Percentiles rank a stretch among this genome's conserved stretches.
Conservation (phyloP, 2,888 invertebrate genomes). For the Chirona hameri region DNA sequence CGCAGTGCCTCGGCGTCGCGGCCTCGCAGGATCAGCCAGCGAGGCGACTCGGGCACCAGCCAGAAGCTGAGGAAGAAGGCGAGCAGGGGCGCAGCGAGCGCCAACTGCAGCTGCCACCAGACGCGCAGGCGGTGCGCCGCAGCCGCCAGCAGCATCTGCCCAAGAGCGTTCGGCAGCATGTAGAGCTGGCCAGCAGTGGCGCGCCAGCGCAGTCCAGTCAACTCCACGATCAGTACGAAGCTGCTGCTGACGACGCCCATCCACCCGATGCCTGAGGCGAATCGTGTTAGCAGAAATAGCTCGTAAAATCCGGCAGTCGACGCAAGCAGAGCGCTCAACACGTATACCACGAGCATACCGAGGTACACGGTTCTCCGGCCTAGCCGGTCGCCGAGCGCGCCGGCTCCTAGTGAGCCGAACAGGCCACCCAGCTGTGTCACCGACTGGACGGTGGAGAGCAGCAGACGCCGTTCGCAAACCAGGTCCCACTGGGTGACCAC, state of each 20-base stretch:
- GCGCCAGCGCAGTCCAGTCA: constrained; percentile 58
- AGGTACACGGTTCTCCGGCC: constrained; percentile 39
- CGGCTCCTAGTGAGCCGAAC: constrained; percentile 39
- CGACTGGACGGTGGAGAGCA: constrained; percentile 37
- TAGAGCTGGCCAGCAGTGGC: constrained; percentile 60
- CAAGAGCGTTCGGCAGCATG: constrained; percentile 66
- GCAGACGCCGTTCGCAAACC: constrained; percentile 36
- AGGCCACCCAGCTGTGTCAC: constrained; percentile 38
- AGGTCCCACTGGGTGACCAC: constrained; percentile 39
- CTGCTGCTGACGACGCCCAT: constrained; percentile 35
- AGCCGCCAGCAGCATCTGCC: constrained; percentile 60
- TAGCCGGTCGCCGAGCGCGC: constrained; percentile 39
- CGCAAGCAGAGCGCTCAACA: constrained; percentile 34
- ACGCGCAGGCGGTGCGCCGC: constrained; percentile 63
- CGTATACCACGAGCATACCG: constrained; percentile 38
- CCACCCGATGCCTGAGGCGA: constrained; percentile 35
- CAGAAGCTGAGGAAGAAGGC: constrained; percentile 55
- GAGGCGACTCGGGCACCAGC: constrained; percentile 72
- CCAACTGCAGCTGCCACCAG: constrained; percentile 65
- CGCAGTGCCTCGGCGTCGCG: constrained; percentile 58
- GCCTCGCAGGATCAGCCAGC: constrained; percentile 70
- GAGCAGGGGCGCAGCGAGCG: constrained; percentile 61
- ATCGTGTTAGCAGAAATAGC: constrained; percentile 39
- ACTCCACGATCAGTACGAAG: constrained; percentile 51
- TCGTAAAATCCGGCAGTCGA: no score